Base-by-base conservation (phyloP, 2,888 invertebrate genomes). In the Palloptera scutellata region DNA sequence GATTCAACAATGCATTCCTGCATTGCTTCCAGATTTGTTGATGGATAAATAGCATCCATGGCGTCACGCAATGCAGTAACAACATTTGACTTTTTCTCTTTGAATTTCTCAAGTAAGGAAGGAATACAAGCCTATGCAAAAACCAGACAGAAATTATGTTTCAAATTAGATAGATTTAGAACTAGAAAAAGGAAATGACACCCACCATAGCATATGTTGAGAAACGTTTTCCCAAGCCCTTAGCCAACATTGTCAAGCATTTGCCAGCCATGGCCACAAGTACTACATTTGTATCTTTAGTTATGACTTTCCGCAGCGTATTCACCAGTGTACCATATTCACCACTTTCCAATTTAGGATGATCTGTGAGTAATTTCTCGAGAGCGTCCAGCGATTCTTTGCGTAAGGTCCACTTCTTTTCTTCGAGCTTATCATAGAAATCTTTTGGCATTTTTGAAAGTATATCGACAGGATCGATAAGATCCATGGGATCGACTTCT, bases 401-500 rank as follows among this genome's bases (percentile, higher is more conserved):
- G 41, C 99, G 87, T 67, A 98, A 95, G 80, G 95, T 95, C 99
- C 97, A 99, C 80, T 96, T 98, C 84, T 96, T 97, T 0, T 94
- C 94, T 78, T 98, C 96, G 4, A 95, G 83, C 83, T 97, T 95
- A 4, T 97, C 97, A 81, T 92, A 96, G 84, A 98, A 98, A 84
- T 98, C 96, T 86, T 96, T 95, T 0, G 98, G 97, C 45, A 99
- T 85, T 81, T 96, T 94, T 0, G 95, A 92, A 0, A 98, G 84
- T 73, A 99, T 94, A 80, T 99, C 97, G 58, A 97, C 96, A 0
- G 98, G 94, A 76, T 95, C 94, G 42, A 97, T 84, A 0, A 97
- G 86, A 66, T 98, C 98, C 84, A 92, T 95, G 0, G 96, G 93
- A 86, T 98, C 98, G 62, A 96, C 87, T 68, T 92, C 92, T 12